These are phyloP conservation scores for Lemur catta DNA, from an alignment of 2,797 vertebrate species.

Conservation along the genomic window DNA sequence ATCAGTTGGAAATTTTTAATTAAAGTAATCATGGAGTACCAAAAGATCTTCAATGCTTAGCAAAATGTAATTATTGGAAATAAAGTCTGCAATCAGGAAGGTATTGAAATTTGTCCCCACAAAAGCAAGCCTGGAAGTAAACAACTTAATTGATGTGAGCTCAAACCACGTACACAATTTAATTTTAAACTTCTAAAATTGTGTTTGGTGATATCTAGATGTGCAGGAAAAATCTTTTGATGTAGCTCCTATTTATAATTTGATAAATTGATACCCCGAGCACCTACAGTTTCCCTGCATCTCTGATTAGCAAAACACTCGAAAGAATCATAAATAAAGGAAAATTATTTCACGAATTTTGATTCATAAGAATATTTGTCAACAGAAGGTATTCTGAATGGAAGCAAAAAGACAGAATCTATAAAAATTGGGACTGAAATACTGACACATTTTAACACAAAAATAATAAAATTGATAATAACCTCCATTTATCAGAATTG, in stretches of 20 bases:
- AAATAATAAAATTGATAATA: background rate
- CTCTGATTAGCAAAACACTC: conserved; percentile 2
- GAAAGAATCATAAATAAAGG: background rate
- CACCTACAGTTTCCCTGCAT: background rate
- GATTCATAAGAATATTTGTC: background rate
- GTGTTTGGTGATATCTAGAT: background rate
- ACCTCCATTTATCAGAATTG: background rate
- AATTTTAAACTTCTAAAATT: conserved; percentile 14
- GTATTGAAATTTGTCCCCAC: conserved; percentile 47
- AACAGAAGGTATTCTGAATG: background rate
- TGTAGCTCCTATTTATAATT: background rate
- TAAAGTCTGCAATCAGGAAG: conserved; percentile 62
- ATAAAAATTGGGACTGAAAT: background rate
- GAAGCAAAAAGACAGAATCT: background rate
- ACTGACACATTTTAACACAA: background rate
- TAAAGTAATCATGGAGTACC: conserved; percentile 47
- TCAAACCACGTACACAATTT: background rate
- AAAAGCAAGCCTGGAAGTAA: conserved; percentile 6
- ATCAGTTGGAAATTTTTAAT: conserved; percentile 61
- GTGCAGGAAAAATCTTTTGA: background rate
- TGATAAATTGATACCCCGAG: background rate
- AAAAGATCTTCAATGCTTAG: background rate
- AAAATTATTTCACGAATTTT: background rate
- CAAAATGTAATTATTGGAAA: conserved; percentile 56
- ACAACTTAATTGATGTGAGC: conserved; percentile 11